Percentiles rank a stretch among this genome's conserved stretches.
Evolutionary conservation across 2,113 vertebrate genomes (phyloP).

Genomic region (Sapayoa aenigma): DNA sequence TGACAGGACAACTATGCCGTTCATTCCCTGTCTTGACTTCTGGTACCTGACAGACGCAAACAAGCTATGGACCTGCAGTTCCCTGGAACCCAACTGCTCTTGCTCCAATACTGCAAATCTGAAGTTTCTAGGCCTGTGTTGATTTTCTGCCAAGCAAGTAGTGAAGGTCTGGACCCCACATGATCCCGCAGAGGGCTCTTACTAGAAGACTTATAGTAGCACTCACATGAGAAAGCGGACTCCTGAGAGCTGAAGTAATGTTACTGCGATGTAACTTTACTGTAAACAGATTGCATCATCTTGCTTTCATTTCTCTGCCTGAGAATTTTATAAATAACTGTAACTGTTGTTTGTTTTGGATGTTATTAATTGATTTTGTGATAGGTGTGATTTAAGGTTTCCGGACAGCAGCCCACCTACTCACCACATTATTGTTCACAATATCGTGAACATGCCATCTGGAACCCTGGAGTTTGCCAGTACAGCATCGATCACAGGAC

Average conservation of each 20-base stretch:
- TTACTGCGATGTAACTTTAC: neutral
- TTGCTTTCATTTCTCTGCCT: neutral
- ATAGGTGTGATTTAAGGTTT: neutral
- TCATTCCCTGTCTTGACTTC: neutral
- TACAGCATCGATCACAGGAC: neutral
- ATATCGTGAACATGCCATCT: neutral
- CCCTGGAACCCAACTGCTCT: neutral
- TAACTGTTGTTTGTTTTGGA: neutral
- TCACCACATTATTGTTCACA: neutral
- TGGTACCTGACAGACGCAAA: neutral
- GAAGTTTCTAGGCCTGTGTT: neutral
- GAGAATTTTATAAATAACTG: neutral
- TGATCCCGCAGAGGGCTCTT: neutral
- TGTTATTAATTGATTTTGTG: neutral
- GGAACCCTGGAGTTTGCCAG: neutral
- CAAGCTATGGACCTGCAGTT: neutral
- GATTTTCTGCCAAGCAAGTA: neutral
- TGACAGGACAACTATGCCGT: neutral
- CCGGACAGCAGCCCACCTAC: neutral
- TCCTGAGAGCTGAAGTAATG: neutral
- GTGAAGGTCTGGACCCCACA: neutral
- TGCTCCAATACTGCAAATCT: neutral
- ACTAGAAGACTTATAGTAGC: neutral
- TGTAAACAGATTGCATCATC: neutral
- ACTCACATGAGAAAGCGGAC: neutral